Evolutionary conservation across 2,888 invertebrate genomes (phyloP), one percentile per base, ranked within the genome.

Genomic region (Mesoligia furuncula): DNA sequence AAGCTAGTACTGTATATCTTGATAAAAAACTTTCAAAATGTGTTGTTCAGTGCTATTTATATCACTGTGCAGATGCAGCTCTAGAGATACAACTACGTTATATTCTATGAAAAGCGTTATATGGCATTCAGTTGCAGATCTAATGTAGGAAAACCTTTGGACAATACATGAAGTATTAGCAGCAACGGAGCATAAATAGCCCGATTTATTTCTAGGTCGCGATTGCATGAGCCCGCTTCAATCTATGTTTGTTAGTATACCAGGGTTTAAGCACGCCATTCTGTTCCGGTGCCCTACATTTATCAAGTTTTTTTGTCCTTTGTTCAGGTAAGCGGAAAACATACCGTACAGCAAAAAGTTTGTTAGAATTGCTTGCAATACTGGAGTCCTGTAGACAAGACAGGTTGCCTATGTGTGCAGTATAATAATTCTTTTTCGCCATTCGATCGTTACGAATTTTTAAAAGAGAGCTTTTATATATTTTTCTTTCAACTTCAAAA

Each of bases 141-240:
- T 20, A 72, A 48, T 39, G 15, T 54, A 31, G 1, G 27, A 42
- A 31, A 72, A 31, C 15, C n/a, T 51, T 59, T n/a, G 42, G 42
- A 15, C 45, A 61, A 73, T 39, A 61, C 48, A 57, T 61, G 27
- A 83, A 62, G 48, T 61, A 84, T 72, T 69, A 54, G 31, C 39
- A 75, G 64, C 76, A 68, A 77, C 65, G 76, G 71, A 81, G 83
- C 85, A 85, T 84, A 73, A 83, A 80, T 68, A 81, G 51, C 66
- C 70, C 80, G 84, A 85, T 87, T 85, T 72, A 80, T 77, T 86
- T 88, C 85, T 88, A 84, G 88, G 88, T 86, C 83, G 75, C 83
- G 48, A 81, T 86, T 90, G 90, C 90, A 89, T 87, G 90, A 85
- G 73, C 54, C 59, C 31, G 66, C 74, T 83, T 82, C 81, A 86